These are phyloP conservation scores for Labrus mixtus DNA, from an alignment of 2,113 vertebrate species.

Conservation along the genomic window DNA sequence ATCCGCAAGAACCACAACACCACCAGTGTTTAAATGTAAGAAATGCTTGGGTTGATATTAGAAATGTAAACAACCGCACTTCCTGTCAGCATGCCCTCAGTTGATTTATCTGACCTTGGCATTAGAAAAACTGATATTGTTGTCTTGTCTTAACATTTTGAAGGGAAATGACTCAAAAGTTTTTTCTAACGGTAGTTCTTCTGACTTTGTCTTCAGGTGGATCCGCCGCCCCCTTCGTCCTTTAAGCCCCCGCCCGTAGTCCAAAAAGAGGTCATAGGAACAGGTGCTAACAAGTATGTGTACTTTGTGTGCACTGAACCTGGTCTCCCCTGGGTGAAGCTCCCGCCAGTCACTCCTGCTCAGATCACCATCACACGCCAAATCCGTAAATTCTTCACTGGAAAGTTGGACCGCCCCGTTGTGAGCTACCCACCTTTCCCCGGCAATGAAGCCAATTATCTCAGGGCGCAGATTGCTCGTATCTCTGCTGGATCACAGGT, in stretches of 20 bases:
- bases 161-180: too few species aligned
- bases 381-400: conserved; percentile 93
- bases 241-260: conserved; percentile 86
- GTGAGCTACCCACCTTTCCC: conserved; percentile 93
- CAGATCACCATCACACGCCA: conserved; percentile 90
- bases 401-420: conserved; percentile 86
- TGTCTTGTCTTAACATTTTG: too few species aligned
- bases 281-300: conserved; percentile 90
- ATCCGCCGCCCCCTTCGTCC: conserved; percentile 83
- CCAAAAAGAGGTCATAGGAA: conserved; percentile 87
- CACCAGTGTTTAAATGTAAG: too few species aligned
- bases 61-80: too few species aligned
- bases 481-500: conserved; percentile 94
- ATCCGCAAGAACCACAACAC: too few species aligned
- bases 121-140: too few species aligned
- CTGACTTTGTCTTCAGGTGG: conserved; percentile 56
- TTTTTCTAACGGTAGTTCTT: not conserved
- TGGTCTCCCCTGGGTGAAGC: conserved; percentile 89
- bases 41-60: too few species aligned
- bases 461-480: conserved; percentile 94
- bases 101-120: too few species aligned
- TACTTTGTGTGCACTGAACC: conserved; percentile 95
- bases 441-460: conserved; percentile 92
- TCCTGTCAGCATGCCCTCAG: too few species aligned
- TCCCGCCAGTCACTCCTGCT: conserved; percentile 90